Evolutionary conservation across 2,113 vertebrate genomes (phyloP).

Genomic region (Prochilodus magdalenae): DNA sequence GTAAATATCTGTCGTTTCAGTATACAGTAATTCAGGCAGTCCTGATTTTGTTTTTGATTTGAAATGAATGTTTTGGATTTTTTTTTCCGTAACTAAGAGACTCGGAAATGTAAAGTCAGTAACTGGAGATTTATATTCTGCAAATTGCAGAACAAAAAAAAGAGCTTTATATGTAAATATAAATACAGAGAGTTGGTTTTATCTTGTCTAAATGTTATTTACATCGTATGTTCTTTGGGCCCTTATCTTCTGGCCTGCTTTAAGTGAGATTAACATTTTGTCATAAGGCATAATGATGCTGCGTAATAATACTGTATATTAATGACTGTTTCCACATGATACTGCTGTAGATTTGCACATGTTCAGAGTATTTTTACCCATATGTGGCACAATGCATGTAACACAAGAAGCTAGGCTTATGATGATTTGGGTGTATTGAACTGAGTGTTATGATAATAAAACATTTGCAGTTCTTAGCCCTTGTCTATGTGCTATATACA

Average conservation of each 20-base stretch:
- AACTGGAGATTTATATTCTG: conserved; percentile 22
- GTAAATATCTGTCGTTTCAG: conserved; percentile 37
- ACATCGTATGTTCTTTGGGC: conserved; percentile 1
- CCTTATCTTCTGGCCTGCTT: conserved; percentile 16
- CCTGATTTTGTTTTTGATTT: conserved; percentile 4
- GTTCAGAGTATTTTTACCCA: conserved; percentile 34
- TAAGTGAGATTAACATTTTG: conserved; percentile 27
- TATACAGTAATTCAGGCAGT: conserved; percentile 1
- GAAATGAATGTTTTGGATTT: too few species aligned
- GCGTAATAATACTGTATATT: conserved; percentile 12
- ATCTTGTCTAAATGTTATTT: background rate
- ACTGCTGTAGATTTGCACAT: conserved; percentile 34
- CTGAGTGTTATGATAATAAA: background rate
- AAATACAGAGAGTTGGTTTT: conserved; percentile 31
- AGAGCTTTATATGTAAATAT: conserved; percentile 36
- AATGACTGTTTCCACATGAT: background rate
- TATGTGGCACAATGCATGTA: conserved; percentile 6
- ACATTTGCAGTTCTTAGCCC: background rate
- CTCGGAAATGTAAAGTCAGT: background rate
- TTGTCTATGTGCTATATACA: background rate
- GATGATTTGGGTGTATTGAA: background rate
- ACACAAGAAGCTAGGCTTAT: background rate
- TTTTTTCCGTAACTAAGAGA: background rate
- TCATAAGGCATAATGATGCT: conserved; percentile 12
- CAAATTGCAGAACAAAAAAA: conserved; percentile 28